Evolutionary conservation across 2,113 vertebrate genomes (phyloP).

Genomic region (Indri indri): DNA sequence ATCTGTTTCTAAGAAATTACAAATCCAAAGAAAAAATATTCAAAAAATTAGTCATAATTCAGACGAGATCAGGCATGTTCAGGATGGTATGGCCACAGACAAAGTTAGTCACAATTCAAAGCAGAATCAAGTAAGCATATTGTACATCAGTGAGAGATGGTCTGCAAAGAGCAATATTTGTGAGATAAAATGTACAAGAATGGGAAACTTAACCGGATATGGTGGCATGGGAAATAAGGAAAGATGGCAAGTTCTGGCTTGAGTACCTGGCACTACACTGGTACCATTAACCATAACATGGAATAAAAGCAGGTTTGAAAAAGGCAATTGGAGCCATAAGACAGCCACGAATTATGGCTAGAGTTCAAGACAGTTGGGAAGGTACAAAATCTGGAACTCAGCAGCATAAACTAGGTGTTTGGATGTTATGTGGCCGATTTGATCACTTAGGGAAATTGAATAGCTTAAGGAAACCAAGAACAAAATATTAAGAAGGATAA

Average conservation of each 20-base stretch:
- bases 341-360: neutral
- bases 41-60: neutral
- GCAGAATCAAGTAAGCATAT: neutral
- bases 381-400: neutral
- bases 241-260: neutral
- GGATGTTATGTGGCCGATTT: neutral
- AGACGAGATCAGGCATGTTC: neutral
- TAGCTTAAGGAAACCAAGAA: neutral
- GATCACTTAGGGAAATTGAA: neutral
- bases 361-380: neutral
- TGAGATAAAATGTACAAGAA: neutral
- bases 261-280: neutral
- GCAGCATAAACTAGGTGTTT: neutral
- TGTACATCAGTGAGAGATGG: neutral
- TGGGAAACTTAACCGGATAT: neutral
- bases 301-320: slow-evolving; percentile 21
- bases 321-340: neutral
- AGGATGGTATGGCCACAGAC: too few relatives aligned
- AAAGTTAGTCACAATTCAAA: neutral
- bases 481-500: neutral
- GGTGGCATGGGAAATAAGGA: neutral
- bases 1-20: neutral
- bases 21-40: slow-evolving; percentile 41
- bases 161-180: neutral
- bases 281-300: neutral